phyloP scores from a whole-genome alignment of 2,797 vertebrate genomes.

The Lagothrix lagotricha region DNA sequence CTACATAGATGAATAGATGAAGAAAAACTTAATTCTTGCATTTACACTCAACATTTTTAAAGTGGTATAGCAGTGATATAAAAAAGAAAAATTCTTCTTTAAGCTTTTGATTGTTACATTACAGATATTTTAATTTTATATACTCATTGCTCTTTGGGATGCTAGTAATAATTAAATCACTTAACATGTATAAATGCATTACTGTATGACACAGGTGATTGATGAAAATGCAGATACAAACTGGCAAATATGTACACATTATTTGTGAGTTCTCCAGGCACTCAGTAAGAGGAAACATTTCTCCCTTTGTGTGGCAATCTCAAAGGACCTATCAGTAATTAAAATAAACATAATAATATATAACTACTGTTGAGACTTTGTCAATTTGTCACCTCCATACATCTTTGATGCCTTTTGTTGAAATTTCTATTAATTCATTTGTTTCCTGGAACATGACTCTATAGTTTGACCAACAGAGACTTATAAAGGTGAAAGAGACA shows the following conservation, averaged over 20 bases:
- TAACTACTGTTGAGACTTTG: neutral
- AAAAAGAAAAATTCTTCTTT: neutral
- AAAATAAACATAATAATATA: neutral
- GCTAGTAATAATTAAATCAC: constrained; percentile 77
- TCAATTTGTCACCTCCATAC: neutral
- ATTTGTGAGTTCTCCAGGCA: constrained; percentile 80
- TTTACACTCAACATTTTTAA: neutral
- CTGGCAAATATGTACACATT: constrained; percentile 73
- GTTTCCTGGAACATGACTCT: neutral
- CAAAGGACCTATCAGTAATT: constrained; percentile 65
- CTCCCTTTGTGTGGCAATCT: constrained; percentile 72
- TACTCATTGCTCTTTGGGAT: constrained; percentile 41
- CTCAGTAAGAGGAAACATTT: constrained; percentile 71
- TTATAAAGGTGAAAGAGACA: neutral
- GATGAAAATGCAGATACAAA: constrained; percentile 78
- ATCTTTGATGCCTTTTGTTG: neutral
- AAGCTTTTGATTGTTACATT: neutral
- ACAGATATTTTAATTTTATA: neutral
- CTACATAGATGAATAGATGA: neutral
- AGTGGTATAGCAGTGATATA: neutral
- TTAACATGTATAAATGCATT: constrained; percentile 80
- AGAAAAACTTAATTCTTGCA: neutral
- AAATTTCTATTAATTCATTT: constrained; percentile 14
- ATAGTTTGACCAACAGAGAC: neutral
- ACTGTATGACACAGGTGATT: constrained; percentile 77